Conservation (phyloP, 1,140 invertebrate genomes). For the Steinernema feltiae region DNA sequence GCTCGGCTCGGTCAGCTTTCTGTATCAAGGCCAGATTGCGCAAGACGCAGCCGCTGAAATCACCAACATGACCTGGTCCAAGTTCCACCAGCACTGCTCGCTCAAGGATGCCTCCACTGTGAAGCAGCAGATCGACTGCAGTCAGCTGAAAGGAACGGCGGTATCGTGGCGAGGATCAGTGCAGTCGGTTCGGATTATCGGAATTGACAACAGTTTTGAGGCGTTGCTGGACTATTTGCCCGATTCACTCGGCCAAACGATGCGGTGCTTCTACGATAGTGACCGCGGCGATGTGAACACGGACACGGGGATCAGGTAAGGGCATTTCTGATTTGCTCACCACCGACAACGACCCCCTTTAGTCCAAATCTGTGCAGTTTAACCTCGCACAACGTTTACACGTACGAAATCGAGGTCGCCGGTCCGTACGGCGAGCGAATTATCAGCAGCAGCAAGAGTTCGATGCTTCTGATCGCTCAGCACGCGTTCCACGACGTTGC, state of each 20-base stretch:
- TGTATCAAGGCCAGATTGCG: conserved; percentile 42
- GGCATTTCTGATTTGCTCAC: too few species aligned
- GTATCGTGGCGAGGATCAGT: conserved; percentile 49
- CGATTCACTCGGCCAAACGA: conserved; percentile 40
- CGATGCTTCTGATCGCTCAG: conserved; percentile 42
- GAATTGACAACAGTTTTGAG: conserved; percentile 51
- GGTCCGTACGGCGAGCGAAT: conserved; percentile 48
- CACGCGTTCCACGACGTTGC: conserved; percentile 44
- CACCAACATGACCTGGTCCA: conserved; percentile 51
- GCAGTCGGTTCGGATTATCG: conserved; percentile 43
- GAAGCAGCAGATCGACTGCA: conserved; percentile 40
- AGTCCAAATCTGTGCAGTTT: conserved; percentile 46
- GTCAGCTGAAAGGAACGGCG: conserved; percentile 50
- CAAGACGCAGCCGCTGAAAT: conserved; percentile 39
- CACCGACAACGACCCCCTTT: too few species aligned
- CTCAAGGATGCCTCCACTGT: conserved; percentile 38
- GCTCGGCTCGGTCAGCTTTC: conserved; percentile 50
- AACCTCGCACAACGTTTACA: conserved; percentile 50
- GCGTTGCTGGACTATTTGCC: conserved; percentile 48
- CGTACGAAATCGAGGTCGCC: conserved; percentile 48
- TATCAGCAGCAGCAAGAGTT: conserved; percentile 46
- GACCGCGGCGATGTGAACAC: conserved; percentile 29
- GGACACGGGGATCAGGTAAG: background rate
- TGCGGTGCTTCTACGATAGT: conserved; percentile 52
- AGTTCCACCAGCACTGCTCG: conserved; percentile 44